These are phyloP conservation scores for Apostichopus japonicus DNA, from an alignment of 35 echinoderm and acorn worm genomes.

Conservation along the genomic window DNA sequence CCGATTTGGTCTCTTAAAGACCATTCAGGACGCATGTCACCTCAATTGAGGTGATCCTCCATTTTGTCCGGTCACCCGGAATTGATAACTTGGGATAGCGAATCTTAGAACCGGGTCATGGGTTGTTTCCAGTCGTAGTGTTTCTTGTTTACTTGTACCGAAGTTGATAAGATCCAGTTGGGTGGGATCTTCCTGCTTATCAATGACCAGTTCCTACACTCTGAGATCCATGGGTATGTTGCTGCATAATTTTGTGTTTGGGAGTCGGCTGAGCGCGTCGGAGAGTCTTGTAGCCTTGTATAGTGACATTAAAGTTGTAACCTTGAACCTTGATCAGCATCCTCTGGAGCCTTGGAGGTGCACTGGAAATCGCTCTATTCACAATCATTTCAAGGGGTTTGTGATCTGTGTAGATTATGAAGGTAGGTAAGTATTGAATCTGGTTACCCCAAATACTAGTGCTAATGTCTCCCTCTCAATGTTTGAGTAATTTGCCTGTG, in stretches of 20 bases:
- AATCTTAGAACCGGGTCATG: neutral
- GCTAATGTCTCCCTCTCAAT: constrained; percentile 30
- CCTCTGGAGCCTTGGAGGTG: constrained; percentile 62
- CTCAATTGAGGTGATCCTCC: neutral
- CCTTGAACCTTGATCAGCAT: constrained; percentile 68
- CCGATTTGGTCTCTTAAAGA: constrained; percentile 2
- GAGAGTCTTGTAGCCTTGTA: constrained; percentile 52
- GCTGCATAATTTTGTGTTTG: constrained; percentile 36
- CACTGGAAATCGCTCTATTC: neutral
- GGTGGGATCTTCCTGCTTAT: neutral
- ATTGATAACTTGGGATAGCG: constrained; percentile 26
- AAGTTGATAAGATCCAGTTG: constrained; percentile 55
- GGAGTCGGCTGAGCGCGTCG: constrained; percentile 66
- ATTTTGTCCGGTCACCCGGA: constrained; percentile 30
- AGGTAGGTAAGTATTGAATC: constrained; percentile 35
- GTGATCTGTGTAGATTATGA: constrained; percentile 44
- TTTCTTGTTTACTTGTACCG: constrained; percentile 37
- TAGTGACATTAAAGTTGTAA: constrained; percentile 66
- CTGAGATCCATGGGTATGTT: constrained; percentile 54
- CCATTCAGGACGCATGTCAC: neutral
- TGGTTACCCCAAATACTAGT: constrained; percentile 8
- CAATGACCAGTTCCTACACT: constrained; percentile 25
- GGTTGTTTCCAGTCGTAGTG: constrained; percentile 55
- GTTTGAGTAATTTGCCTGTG: constrained; percentile 18
- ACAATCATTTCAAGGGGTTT: constrained; percentile 66